Conservation (phyloP, 2,113 vertebrate species). For the Nibea coibor region DNA sequence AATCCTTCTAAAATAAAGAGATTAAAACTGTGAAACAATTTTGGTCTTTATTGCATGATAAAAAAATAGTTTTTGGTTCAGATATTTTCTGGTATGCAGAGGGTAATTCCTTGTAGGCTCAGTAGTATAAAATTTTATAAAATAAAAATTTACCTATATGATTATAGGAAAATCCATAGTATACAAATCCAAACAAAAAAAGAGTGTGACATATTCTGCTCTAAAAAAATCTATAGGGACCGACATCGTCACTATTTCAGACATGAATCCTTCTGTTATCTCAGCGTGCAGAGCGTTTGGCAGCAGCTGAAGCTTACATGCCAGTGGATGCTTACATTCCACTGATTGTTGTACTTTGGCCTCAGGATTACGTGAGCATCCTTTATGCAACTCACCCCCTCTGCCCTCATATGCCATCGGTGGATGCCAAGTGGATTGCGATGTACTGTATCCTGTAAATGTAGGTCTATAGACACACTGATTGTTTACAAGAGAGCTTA, state of each 20-base stretch:
- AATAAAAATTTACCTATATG: not conserved
- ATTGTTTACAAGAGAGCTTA: not conserved
- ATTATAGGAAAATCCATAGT: too few species aligned
- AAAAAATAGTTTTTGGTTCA: not conserved
- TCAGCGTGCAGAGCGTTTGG: constrained; percentile 6
- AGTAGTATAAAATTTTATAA: not conserved
- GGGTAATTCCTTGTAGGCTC: not conserved
- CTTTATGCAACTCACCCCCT: not conserved
- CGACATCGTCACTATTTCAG: not conserved
- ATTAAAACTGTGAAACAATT: too few species aligned
- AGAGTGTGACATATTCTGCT: not conserved
- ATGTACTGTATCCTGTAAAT: not conserved
- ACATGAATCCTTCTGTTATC: not conserved
- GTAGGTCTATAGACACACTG: not conserved
- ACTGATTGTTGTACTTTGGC: constrained; percentile 19
- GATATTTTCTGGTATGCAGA: not conserved
- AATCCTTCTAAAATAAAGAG: too few species aligned
- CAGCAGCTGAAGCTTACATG: constrained; percentile 39
- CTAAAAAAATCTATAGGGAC: not conserved
- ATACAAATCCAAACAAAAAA: not conserved
- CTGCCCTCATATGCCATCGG: not conserved
- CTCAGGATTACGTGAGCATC: constrained; percentile 17
- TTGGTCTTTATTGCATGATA: too few species aligned
- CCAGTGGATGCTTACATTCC: constrained; percentile 19
- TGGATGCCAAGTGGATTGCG: not conserved